A percentile compares a stretch with the other conserved stretches of the same genome.
These are phyloP conservation scores for Campoplex capitator DNA, from an alignment of 2,888 invertebrate genomes.

Conservation along the genomic window DNA sequence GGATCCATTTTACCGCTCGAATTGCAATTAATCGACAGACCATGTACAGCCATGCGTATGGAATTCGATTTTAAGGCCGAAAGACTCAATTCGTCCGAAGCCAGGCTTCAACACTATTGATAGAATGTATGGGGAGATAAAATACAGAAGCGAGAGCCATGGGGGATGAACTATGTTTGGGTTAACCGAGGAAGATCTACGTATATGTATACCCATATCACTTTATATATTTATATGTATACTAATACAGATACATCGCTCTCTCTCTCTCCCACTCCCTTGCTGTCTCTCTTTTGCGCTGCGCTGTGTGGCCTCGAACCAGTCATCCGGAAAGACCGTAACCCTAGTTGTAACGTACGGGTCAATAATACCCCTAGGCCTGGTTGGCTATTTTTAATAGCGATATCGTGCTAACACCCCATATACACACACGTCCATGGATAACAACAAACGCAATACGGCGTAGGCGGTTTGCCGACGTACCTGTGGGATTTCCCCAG, in stretches of 20 bases:
- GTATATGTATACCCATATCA: slow-evolving; percentile 13
- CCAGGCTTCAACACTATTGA: slow-evolving; percentile 15
- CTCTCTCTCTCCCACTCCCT: slow-evolving; percentile 22
- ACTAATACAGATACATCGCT: background rate
- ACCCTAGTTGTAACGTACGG: slow-evolving; percentile 75
- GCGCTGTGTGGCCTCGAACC: slow-evolving; percentile 67
- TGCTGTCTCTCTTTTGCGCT: slow-evolving; percentile 44
- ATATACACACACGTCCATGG: slow-evolving; percentile 5
- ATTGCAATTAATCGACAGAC: slow-evolving; percentile 69
- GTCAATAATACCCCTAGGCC: slow-evolving; percentile 76
- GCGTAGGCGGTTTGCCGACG: slow-evolving; percentile 27
- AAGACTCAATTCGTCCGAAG: slow-evolving; percentile 64
- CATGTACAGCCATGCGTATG: slow-evolving; percentile 65
- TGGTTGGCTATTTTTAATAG: slow-evolving; percentile 77
- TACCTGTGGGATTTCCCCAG: slow-evolving; percentile 47
- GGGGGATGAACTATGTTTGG: slow-evolving; percentile 58
- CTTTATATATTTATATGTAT: slow-evolving; percentile 12
- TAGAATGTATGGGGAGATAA: slow-evolving; percentile 33
- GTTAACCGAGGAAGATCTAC: slow-evolving; percentile 40
- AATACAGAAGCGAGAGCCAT: slow-evolving; percentile 34
- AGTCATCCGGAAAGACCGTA: slow-evolving; percentile 74
- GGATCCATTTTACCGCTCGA: slow-evolving; percentile 67
- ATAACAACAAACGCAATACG: background rate
- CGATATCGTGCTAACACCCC: slow-evolving; percentile 60
- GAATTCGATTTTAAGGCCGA: slow-evolving; percentile 72